phyloP scores from a whole-genome alignment of 2,113 vertebrate genomes.

The Baryphthengus martii region DNA sequence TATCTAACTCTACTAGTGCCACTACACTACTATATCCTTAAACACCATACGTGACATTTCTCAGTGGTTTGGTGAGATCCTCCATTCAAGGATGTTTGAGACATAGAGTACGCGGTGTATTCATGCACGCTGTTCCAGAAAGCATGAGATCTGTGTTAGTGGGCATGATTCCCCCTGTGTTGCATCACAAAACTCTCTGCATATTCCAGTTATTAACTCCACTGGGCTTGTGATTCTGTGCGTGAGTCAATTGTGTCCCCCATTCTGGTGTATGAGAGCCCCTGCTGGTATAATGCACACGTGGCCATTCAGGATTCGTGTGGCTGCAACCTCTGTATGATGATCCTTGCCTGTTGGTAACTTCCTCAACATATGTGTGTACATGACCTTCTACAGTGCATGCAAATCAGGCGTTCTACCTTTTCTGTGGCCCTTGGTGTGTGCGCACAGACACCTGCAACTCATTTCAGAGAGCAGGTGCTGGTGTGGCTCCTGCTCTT shows the following conservation, averaged over 20 bases:
- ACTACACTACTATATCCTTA: too few relatives aligned
- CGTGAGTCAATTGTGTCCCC: rapidly evolving
- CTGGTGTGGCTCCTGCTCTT: not conserved
- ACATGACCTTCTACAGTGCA: not conserved
- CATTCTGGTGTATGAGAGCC: not conserved
- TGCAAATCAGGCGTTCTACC: not conserved
- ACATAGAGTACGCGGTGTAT: not conserved
- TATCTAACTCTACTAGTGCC: too few relatives aligned
- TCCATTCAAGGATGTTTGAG: not conserved
- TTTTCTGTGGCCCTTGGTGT: not conserved
- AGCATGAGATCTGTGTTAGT: not conserved
- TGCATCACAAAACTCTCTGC: not conserved
- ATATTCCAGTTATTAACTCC: not conserved
- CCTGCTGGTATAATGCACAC: too few relatives aligned
- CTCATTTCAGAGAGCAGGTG: not conserved
- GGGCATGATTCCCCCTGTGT: not conserved
- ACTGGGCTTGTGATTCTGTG: not conserved
- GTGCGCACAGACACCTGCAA: not conserved
- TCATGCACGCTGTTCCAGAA: not conserved
- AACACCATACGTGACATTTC: not conserved
- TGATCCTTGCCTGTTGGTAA: not conserved
- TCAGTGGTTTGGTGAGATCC: not conserved
- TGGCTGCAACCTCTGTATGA: not conserved
- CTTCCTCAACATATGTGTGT: not conserved
- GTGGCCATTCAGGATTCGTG: not conserved